A percentile compares a stretch with the other conserved stretches of the same genome.
phyloP scores from a whole-genome alignment of 2,113 vertebrate species.

The Labrus mixtus region DNA sequence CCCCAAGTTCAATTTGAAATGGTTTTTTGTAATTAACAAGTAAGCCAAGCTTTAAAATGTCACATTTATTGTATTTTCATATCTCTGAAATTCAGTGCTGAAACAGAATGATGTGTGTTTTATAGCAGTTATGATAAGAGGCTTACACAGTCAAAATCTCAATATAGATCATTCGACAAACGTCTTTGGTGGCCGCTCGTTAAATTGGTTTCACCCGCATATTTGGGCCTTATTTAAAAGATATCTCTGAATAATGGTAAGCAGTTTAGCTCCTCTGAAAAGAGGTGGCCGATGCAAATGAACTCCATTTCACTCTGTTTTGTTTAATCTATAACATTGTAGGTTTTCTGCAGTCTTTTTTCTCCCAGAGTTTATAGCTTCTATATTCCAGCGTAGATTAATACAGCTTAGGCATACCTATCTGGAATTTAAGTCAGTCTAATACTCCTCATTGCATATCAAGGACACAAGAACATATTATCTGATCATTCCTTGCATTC shows the following conservation, averaged over 20 bases:
- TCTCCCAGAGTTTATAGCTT: conserved; percentile 68
- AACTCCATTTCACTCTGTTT: conserved; percentile 83
- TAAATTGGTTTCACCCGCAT: conserved; percentile 88
- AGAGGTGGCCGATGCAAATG: conserved; percentile 84
- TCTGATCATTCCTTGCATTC: conserved; percentile 82
- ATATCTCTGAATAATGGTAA: conserved; percentile 86
- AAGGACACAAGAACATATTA: conserved; percentile 78
- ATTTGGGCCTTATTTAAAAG: conserved; percentile 85
- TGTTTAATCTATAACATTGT: conserved; percentile 81
- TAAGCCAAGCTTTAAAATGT: conserved; percentile 87
- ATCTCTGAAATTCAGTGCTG: conserved; percentile 86
- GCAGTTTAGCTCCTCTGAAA: conserved; percentile 84
- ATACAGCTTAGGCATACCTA: conserved; percentile 76
- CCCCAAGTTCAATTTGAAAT: conserved; percentile 85
- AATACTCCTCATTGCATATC: conserved; percentile 77
- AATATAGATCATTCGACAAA: conserved; percentile 86
- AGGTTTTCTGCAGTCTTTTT: conserved; percentile 69
- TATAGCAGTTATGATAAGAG: conserved; percentile 84
- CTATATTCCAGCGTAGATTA: conserved; percentile 76
- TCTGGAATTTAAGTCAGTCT: conserved; percentile 71
- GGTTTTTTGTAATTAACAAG: conserved; percentile 86
- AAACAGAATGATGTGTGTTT: conserved; percentile 86
- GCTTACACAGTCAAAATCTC: conserved; percentile 86
- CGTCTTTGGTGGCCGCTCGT: conserved; percentile 85
- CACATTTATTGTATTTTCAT: conserved; percentile 87